These are phyloP conservation scores for Toxonevra muliebris DNA, from an alignment of 2,888 invertebrate species.

Conservation along the genomic window DNA sequence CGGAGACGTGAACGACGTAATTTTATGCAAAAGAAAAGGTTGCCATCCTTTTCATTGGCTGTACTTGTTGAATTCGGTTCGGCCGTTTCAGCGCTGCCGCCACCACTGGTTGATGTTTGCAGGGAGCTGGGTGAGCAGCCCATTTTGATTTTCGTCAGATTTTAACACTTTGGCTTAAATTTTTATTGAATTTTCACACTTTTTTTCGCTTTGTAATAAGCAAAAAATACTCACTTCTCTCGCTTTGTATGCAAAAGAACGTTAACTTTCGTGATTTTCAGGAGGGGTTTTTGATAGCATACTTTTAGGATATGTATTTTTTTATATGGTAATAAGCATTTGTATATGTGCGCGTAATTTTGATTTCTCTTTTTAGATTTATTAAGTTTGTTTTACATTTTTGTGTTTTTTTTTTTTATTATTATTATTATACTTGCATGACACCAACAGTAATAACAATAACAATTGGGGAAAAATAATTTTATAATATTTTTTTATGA, in stretches of 20 bases:
- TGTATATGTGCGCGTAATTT: background rate
- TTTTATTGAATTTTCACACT: no score
- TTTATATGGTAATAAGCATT: no score
- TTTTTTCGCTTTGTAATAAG: no score
- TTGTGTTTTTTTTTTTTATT: background rate
- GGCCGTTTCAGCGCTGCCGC: no score
- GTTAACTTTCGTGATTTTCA: no score
- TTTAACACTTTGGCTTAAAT: no score
- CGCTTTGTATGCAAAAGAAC: no score
- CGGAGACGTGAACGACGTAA: constrained; percentile 55
- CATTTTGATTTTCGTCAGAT: constrained; percentile 38
- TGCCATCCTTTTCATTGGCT: constrained; percentile 52
- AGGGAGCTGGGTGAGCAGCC: constrained; percentile 57
- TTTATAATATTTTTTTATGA: background rate
- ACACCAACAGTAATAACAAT: background rate
- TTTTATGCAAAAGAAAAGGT: constrained; percentile 60
- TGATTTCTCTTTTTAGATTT: background rate
- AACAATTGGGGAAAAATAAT: background rate
- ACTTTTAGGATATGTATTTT: constrained; percentile 3
- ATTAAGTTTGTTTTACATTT: constrained; percentile 7
- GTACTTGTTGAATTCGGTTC: no score
- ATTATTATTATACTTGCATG: background rate
- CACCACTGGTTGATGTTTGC: constrained; percentile 38
- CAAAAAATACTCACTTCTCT: no score
- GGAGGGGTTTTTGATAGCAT: background rate